phyloP scores from a whole-genome alignment of 1,140 invertebrate genomes.

The Microplitis demolitor region DNA sequence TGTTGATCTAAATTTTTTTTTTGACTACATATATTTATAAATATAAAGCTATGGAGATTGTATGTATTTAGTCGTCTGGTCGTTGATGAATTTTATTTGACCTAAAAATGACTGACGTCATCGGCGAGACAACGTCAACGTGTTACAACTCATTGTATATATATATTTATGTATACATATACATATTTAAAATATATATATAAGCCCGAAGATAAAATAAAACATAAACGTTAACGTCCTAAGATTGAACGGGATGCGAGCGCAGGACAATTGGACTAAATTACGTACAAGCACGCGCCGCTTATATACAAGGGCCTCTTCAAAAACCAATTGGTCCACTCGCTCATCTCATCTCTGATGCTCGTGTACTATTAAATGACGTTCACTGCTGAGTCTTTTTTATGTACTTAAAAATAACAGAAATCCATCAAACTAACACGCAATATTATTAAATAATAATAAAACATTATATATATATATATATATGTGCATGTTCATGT shows the following conservation, averaged over 20 bases:
- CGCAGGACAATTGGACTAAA: conserved; percentile 49
- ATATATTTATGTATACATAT: not conserved
- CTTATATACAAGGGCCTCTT: conserved; percentile 30
- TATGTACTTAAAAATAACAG: not conserved
- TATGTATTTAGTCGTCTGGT: conserved; percentile 12
- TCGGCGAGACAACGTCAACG: conserved; percentile 14
- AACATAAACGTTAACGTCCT: conserved; percentile 1
- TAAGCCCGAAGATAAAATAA: conserved; percentile 10
- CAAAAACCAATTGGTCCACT: conserved; percentile 42
- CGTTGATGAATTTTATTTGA: conserved; percentile 37
- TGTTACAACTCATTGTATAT: not conserved
- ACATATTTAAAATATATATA: not conserved
- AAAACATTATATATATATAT: too few species aligned
- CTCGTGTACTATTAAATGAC: conserved; percentile 5
- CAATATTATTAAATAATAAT: not conserved
- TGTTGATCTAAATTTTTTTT: not conserved
- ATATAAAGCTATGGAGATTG: not conserved
- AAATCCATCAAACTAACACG: too few species aligned
- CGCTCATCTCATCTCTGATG: conserved; percentile 11
- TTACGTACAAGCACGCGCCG: conserved; percentile 42
- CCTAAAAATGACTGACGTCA: conserved; percentile 40
- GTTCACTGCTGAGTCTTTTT: not conserved
- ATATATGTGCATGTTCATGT: not conserved
- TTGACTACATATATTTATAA: not conserved
- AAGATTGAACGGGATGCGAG: conserved; percentile 44